Evolutionary conservation across 2,113 vertebrate genomes (phyloP).

Genomic region (Rhinoptilus africanus): DNA sequence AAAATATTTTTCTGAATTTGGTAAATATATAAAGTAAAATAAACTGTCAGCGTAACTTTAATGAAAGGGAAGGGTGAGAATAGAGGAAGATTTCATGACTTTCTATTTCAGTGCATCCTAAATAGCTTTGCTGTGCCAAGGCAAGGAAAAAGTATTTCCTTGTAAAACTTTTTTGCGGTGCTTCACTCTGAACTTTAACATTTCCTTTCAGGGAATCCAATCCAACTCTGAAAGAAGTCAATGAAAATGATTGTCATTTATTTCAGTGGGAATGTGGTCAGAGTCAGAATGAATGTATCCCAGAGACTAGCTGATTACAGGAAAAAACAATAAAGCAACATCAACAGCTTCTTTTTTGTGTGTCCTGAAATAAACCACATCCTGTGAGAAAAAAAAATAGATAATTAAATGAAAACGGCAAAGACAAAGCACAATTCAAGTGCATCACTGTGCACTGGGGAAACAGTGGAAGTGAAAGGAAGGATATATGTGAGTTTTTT

Average conservation of each 20-base stretch:
- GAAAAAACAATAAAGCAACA: background rate
- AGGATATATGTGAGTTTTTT: background rate
- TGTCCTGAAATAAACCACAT: constrained; percentile 39
- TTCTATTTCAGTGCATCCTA: background rate
- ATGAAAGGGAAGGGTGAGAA: background rate
- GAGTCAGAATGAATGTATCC: background rate
- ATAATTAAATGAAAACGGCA: background rate
- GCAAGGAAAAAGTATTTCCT: background rate
- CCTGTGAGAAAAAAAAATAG: background rate
- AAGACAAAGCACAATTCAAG: constrained; percentile 30
- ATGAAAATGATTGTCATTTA: constrained; percentile 11
- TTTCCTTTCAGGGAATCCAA: background rate
- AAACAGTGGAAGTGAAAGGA: constrained; percentile 20
- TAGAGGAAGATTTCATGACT: background rate
- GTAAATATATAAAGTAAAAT: background rate
- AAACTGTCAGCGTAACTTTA: background rate
- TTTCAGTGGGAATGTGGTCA: constrained; percentile 10
- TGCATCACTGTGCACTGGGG: constrained; percentile 5
- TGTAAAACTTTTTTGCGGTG: background rate
- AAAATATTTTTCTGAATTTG: background rate
- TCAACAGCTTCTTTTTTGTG: background rate
- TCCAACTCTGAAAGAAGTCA: constrained; percentile 11
- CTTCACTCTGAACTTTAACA: constrained; percentile 10
- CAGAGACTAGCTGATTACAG: background rate
- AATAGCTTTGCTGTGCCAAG: background rate